Base-by-base conservation (phyloP, 2,113 vertebrate species). In the Strigops habroptila region DNA sequence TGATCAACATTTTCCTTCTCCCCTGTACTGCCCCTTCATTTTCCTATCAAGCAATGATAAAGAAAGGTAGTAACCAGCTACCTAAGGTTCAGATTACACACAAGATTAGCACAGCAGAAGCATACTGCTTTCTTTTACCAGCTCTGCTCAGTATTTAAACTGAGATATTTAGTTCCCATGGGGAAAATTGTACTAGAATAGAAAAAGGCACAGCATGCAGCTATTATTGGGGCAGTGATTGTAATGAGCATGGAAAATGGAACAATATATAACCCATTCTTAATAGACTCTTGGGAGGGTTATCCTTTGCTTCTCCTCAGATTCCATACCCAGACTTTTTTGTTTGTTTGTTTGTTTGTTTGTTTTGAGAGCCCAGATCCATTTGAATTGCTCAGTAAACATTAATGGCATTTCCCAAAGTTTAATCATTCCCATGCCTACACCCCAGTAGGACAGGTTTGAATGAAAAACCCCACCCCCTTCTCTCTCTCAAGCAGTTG, bases 171-270 rank as follows among this genome's bases (percentile, higher is more conserved):
- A 60, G 65, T 91, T 95, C 91, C 87, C 82, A 65, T 2, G 37
- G 88, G 94, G 88, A 91, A 85, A 95, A 93, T 90, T 91, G 49
- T 86, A 23, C 70, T 79, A 90, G 95, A 95, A 91, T 91, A 91
- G 79, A 59, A 80, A 91, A 90, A 84, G 33, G 37, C 90, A 77
- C 95, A 88, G 82, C 87, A 86, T 22, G 43, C 71, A 86, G 87
- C 90, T 95, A 74, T 95, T 96, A 96, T 71, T 88, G 70, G 88
- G 94, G 85, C 62, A 94, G 75, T 93, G 87, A 95, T 95, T 92
- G 92, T 95, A 96, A 96, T 95, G 80, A 96, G 89, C 92, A 83
- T 92, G 91, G 95, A 95, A 96, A 97, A 97, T 91, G 65, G 91
- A 96, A 93, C 90, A 95, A 94, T 93, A 84, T 81, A 87, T 67